Evolutionary conservation across 2,888 invertebrate genomes (phyloP), one percentile per base, ranked within the genome.

Genomic region (Erebia epiphron): DNA sequence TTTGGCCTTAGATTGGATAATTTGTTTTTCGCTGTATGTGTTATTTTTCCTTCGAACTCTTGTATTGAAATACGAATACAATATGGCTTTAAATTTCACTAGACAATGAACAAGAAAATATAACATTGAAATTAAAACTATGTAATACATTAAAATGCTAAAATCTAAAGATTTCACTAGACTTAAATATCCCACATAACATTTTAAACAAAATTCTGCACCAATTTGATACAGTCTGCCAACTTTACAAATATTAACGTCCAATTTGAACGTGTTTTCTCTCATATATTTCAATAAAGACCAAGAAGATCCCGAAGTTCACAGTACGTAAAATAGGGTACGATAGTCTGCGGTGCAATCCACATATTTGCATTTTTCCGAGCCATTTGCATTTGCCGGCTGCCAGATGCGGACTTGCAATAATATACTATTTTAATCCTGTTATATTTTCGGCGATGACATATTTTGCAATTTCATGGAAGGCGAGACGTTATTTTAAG

Each of bases 331-430:
- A 71, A 75, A 72, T 70, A 75, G 72, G 75, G 76, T 75, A 70
- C 78, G 76, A 80, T 80, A 81, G 83, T 83, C 84, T 79, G 81
- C 76, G 80, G 80, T 78, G 78, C 79, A 81, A 79, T 81, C 76
- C 76, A 84, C 83, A 85, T 86, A 88, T 89, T 88, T 88, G 84
- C 86, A 88, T 88, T 87, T 88, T 89, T 87, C 86, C 83, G 82
- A 80, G 78, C 85, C 85, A 86, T 87, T 88, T 80, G 78, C 79
- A 78, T 74, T 73, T 75, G 43, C 72, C 64, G 70, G 60, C 70
- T 72, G 69, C 68, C 72, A 77, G 69, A 72, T 73, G 70, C 70
- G 57, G 61, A 65, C 61, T 70, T 72, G 63, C 62, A 63, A 64
- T 70, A 70, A 75, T 70, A 68, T 67, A 73, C 73, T 63, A 64